Evolutionary conservation across 1,140 invertebrate genomes (phyloP).

Genomic region (Oscheius sp.): DNA sequence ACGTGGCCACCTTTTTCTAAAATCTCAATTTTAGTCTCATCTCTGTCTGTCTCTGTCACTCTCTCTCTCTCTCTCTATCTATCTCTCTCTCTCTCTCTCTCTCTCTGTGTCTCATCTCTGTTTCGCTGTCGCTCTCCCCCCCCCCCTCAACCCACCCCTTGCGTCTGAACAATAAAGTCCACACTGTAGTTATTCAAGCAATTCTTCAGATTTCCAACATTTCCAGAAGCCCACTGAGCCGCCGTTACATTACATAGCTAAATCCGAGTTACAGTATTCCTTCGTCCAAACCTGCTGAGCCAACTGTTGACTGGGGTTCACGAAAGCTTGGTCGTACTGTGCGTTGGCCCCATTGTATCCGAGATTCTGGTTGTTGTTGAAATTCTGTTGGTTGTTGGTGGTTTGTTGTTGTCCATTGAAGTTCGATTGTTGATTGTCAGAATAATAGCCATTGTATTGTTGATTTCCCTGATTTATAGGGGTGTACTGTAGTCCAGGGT

Average conservation of each 20-base stretch:
- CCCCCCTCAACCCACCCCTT: slow-evolving; percentile 8
- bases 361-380: neutral
- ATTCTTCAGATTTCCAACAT: slow-evolving; percentile 18
- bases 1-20: slow-evolving; percentile 14
- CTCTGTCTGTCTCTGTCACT: no score
- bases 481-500: slow-evolving; percentile 10
- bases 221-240: slow-evolving; percentile 24
- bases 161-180: slow-evolving; percentile 25
- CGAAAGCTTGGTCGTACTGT: slow-evolving; percentile 9
- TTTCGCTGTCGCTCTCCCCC: neutral
- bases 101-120: no score
- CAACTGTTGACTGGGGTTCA: slow-evolving; percentile 13
- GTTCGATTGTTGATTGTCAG: slow-evolving; percentile 10
- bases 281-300: slow-evolving; percentile 15
- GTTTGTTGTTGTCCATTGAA: neutral
- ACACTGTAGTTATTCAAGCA: slow-evolving; percentile 26
- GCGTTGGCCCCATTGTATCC: slow-evolving; percentile 22
- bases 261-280: neutral
- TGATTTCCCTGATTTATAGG: neutral
- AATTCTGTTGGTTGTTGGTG: neutral
- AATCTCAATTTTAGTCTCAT: neutral
- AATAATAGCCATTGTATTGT: slow-evolving; percentile 9
- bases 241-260: slow-evolving; percentile 23
- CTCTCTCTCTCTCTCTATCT: no score
- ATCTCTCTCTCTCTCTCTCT: no score